Conservation (phyloP, 2,797 vertebrate genomes). For the Tarsius wallacei region DNA sequence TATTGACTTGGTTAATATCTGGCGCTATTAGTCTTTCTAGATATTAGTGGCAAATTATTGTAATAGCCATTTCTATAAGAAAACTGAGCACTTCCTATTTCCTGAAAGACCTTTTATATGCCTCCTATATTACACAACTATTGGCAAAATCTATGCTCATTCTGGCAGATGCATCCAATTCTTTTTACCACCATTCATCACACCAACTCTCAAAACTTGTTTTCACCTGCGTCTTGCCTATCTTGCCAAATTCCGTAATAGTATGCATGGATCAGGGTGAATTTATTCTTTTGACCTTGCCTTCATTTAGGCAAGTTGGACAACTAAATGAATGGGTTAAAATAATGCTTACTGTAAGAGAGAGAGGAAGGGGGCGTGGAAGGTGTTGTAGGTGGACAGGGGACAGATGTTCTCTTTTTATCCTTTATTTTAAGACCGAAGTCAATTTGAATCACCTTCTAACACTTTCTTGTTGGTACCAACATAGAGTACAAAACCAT, state of each 20-base stretch:
- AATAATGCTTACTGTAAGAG: background rate
- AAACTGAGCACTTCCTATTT: background rate
- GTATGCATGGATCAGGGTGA: background rate
- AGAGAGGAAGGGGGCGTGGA: too few species aligned
- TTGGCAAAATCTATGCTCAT: background rate
- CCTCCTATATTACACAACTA: background rate
- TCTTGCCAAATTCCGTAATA: background rate
- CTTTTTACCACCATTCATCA: background rate
- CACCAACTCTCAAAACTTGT: background rate
- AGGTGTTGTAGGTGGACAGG: background rate
- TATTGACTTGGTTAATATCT: background rate
- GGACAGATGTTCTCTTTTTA: background rate
- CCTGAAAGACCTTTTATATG: background rate
- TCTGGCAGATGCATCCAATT: background rate
- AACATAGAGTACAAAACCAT: background rate
- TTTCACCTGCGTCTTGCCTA: background rate
- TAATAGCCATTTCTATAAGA: background rate
- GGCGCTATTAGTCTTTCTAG: background rate
- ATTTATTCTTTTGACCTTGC: background rate
- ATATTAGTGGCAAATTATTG: background rate
- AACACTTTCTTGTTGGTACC: background rate
- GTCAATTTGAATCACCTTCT: background rate
- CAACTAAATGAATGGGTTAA: background rate
- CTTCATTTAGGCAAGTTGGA: background rate
- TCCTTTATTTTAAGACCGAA: background rate